Evolutionary conservation across 1,140 invertebrate genomes (phyloP), one percentile per base, ranked within the genome.

Genomic region (Heterodera schachtii): DNA sequence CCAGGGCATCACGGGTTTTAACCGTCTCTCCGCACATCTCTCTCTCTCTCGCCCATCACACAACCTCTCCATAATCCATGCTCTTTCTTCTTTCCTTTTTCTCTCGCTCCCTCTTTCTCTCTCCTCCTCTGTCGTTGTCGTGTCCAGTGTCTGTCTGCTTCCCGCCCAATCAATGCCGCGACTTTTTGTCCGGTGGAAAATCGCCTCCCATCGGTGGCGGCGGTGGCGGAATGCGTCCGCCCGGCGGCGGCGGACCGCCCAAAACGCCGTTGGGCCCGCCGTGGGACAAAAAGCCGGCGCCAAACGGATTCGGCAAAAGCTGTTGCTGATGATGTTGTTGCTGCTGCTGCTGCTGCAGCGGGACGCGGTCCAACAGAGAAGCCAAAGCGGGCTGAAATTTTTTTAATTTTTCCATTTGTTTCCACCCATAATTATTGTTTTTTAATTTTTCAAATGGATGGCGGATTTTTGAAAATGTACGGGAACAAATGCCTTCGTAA

Each of bases 171-270:
- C 69, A 41, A 46, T 71, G 69, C 31, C 69, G 69, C 9, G 44
- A 4, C 69, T 71, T 71, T 71, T 71, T 71, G 69, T 71, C 21
- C 5, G 5, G 9, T 3, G 69, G 69, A 6, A 19, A 13, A 11
- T 31, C 69, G 21, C 69, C 69, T 3, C 19, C 21, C 31, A 31
- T 31, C 69, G 69, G 21, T 1, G 31, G 19, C 11, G 69, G 69
- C 6, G 69, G 69, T 46, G 69, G 69, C 69, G 69, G 69, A 71
- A 71, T 71, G 8, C 69, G 69, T 0, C 31, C 69, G 4, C 69
- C 69, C 9, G 69, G 69, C n/a, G 69, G 69, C 13, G 69, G 69
- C 44, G 69, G 69, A 41, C 31, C 69, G 6, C 69, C 31, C 8
- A 7, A n/a, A 31, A 7, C 31, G 21, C 69, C 69, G 13, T 46